Conservation (phyloP, 2,797 vertebrate species). For the Pogonophryne albipinna region DNA sequence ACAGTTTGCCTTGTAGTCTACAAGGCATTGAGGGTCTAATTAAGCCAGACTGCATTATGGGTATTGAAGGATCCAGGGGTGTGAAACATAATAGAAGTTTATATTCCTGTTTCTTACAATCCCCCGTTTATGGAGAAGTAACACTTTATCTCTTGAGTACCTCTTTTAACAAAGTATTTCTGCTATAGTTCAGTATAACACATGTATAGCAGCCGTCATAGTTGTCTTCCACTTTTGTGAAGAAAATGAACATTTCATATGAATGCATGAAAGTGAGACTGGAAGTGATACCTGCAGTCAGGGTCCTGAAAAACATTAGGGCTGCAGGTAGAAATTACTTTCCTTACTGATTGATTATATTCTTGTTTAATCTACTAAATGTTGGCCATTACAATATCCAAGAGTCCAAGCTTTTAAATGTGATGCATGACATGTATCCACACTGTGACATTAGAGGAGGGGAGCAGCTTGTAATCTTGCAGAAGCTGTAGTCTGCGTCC, state of each 20-base stretch:
- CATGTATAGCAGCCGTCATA: neutral
- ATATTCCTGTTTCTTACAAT: neutral
- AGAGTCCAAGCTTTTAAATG: slow-evolving; percentile 7
- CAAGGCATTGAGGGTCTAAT: neutral
- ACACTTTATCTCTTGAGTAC: neutral
- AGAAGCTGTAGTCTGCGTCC: slow-evolving; percentile 47
- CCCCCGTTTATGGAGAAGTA: neutral
- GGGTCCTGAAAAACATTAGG: neutral
- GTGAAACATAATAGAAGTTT: neutral
- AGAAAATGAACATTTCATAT: slow-evolving; percentile 26
- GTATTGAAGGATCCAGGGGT: neutral
- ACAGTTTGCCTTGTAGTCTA: neutral
- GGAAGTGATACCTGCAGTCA: slow-evolving; percentile 1
- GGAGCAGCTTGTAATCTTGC: slow-evolving; percentile 41
- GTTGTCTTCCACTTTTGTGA: slow-evolving; percentile 9
- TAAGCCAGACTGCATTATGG: neutral
- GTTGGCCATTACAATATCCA: neutral
- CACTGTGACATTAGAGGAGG: slow-evolving; percentile 18
- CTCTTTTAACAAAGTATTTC: neutral
- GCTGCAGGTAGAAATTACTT: neutral
- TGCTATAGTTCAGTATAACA: too few relatives aligned
- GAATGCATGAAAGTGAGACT: slow-evolving; percentile 9
- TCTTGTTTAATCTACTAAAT: neutral
- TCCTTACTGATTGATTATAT: neutral
- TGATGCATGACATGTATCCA: slow-evolving; percentile 20